A percentile compares a stretch with the other conserved stretches of the same genome.
Evolutionary conservation across 1,140 invertebrate genomes (phyloP).

Genomic region (Hycleus cichorii): DNA sequence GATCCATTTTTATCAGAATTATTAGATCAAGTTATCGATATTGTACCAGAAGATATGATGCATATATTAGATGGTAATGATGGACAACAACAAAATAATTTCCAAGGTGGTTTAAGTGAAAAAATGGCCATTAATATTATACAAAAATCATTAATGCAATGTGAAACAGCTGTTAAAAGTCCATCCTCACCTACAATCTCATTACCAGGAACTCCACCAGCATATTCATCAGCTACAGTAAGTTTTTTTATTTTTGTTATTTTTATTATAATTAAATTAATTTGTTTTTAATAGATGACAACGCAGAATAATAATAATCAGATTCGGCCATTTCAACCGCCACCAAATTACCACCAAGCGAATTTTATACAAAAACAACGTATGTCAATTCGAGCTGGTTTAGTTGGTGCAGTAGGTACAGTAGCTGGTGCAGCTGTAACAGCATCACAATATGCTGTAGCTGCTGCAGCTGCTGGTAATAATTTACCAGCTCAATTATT

Average conservation of each 20-base stretch:
- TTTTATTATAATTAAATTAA: background rate
- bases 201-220: slow-evolving; percentile 53
- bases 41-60: slow-evolving; percentile 55
- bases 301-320: slow-evolving; percentile 23
- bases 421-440: background rate
- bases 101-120: slow-evolving; percentile 53
- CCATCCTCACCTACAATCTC: slow-evolving; percentile 56
- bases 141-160: slow-evolving; percentile 83
- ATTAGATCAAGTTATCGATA: slow-evolving; percentile 76
- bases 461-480: slow-evolving; percentile 5
- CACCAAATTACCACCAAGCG: slow-evolving; percentile 42
- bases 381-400: slow-evolving; percentile 6
- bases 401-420: background rate
- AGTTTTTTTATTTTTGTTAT: slow-evolving; percentile 28
- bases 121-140: slow-evolving; percentile 84
- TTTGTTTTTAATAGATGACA: slow-evolving; percentile 13
- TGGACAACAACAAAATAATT: slow-evolving; percentile 37
- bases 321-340: slow-evolving; percentile 34
- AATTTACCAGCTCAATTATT: slow-evolving; percentile 33
- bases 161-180: slow-evolving; percentile 56
- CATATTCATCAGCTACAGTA: slow-evolving; percentile 57
- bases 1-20: slow-evolving; percentile 73
- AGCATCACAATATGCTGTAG: slow-evolving; percentile 36
- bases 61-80: slow-evolving; percentile 45
- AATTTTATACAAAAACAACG: slow-evolving; percentile 5